A percentile compares a stretch with the other conserved stretches of the same genome.
Evolutionary conservation across 2,888 invertebrate genomes (phyloP).

Genomic region (Matsumyia berberina): DNA sequence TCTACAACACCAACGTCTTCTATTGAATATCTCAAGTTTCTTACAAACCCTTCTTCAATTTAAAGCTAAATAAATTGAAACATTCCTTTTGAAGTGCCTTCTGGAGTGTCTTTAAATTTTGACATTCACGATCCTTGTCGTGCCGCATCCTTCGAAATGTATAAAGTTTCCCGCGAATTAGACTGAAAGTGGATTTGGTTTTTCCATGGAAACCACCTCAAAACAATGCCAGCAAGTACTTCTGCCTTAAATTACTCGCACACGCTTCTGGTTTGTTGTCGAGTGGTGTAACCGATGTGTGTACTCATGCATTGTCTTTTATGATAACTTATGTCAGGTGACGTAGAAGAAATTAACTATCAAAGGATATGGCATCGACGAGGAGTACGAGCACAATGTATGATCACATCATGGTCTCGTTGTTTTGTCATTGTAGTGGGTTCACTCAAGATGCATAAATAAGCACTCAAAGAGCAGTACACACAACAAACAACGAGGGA

Average conservation of each 20-base stretch:
- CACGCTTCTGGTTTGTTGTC: not conserved
- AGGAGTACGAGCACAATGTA: not conserved
- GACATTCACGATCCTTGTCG: not conserved
- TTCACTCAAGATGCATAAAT: slow-evolving; percentile 32
- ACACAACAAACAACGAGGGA: slow-evolving; percentile 5
- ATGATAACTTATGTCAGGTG: not conserved
- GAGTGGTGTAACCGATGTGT: not conserved
- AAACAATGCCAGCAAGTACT: slow-evolving; percentile 1
- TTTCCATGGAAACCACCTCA: not conserved
- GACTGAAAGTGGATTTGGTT: slow-evolving; percentile 9
- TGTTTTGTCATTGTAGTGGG: slow-evolving; percentile 10
- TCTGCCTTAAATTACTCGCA: not conserved
- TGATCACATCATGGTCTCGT: not conserved
- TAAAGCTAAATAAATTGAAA: not conserved
- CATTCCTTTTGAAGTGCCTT: not conserved
- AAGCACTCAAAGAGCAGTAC: slow-evolving; percentile 27
- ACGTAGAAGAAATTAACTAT: not conserved
- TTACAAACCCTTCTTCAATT: not conserved
- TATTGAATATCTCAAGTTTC: not conserved
- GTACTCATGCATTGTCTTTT: not conserved
- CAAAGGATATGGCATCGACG: not conserved
- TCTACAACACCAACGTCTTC: no score
- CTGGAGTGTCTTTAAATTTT: not conserved
- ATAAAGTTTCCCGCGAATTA: not conserved
- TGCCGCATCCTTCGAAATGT: not conserved